Base-by-base conservation (phyloP, 64 coral and sea anemone species). In the Porites australiensis region DNA sequence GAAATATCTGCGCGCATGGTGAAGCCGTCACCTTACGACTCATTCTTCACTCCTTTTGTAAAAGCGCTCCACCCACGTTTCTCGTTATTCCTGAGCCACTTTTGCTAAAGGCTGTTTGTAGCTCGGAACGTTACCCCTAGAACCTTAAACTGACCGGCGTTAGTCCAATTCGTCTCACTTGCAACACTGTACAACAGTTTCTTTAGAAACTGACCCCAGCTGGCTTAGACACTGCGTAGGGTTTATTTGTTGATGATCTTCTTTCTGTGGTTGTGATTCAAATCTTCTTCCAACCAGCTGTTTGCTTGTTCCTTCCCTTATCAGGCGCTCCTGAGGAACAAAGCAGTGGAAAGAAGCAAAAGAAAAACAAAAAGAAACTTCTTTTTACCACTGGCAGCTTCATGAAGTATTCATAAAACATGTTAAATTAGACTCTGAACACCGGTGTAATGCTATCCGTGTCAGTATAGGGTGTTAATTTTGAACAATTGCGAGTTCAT, bases 321-420 rank as follows among this genome's bases (percentile, higher is more conserved):
- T 74, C 21, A 84, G 81, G 63, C 61, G 73, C 53, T 18, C 19
- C 51, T 43, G 70, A 27, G 4, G 70, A 58, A 19, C 49, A 50
- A 8, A 75, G 13, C 52, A 79, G 19, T 86, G 91, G 91, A 83
- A 96, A 93, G 91, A 92, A 85, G 27, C 79, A 96, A 52, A 96
- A 93, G 95, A 96, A 93, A 93, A 73, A 64, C 72, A 96, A 96
- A 67, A 96, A 93, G 79, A 96, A 96, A 64, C 75, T 96, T 58
- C 91, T 96, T 14, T 96, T 96, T 57, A 96, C 95, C 60, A 96
- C 95, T 46, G 95, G 95, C 7, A 90, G 92, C 69, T 93, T 93
- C 73, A 93, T 93, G 83, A 93, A 93, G 74, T 93, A 93, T n/a
- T 68, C 79, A 50, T 96, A 82, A 87, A 89, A 77, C 49, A 60